phyloP scores from a whole-genome alignment of 2,797 vertebrate genomes.

The Characodon lateralis region DNA sequence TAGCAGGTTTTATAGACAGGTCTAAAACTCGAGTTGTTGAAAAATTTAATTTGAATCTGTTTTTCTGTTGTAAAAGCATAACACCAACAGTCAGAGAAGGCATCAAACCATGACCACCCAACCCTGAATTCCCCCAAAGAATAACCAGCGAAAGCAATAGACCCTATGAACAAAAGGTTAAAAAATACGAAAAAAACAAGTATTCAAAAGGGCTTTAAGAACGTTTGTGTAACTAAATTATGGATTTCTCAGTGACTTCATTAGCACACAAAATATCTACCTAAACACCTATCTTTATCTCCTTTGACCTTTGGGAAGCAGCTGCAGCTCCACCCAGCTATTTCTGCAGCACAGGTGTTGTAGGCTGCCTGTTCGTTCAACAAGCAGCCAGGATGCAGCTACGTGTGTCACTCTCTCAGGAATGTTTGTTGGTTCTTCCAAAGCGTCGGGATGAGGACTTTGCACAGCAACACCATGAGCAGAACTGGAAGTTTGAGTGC shows the following conservation, averaged over 20 bases:
- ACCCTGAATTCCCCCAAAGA: constrained; percentile 70
- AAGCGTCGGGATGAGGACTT: constrained; percentile 32
- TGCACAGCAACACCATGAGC: constrained; percentile 24
- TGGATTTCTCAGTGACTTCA: constrained; percentile 45
- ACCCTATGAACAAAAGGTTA: constrained; percentile 47
- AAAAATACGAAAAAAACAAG: constrained; percentile 34
- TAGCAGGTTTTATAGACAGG: constrained; percentile 4
- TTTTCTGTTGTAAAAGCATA: constrained; percentile 66
- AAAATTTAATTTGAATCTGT: constrained; percentile 34
- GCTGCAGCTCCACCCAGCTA: constrained; percentile 51
- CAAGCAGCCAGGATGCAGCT: constrained; percentile 47
- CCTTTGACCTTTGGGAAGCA: constrained; percentile 60
- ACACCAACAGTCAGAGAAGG: constrained; percentile 47
- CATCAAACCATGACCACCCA: constrained; percentile 73
- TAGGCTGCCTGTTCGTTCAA: constrained; percentile 19
- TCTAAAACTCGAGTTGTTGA: constrained; percentile 2
- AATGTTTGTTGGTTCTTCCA: constrained; percentile 69
- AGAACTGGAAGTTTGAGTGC: constrained; percentile 45
- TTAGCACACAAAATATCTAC: constrained; percentile 43
- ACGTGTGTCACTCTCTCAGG: constrained; percentile 43
- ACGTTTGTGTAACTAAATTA: constrained; percentile 55
- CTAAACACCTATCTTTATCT: constrained; percentile 42
- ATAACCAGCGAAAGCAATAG: constrained; percentile 69
- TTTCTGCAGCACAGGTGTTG: constrained; percentile 20
- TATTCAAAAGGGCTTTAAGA: constrained; percentile 66